Conservation (phyloP, 2,113 vertebrate species). For the Neolamprologus fasciatus region DNA sequence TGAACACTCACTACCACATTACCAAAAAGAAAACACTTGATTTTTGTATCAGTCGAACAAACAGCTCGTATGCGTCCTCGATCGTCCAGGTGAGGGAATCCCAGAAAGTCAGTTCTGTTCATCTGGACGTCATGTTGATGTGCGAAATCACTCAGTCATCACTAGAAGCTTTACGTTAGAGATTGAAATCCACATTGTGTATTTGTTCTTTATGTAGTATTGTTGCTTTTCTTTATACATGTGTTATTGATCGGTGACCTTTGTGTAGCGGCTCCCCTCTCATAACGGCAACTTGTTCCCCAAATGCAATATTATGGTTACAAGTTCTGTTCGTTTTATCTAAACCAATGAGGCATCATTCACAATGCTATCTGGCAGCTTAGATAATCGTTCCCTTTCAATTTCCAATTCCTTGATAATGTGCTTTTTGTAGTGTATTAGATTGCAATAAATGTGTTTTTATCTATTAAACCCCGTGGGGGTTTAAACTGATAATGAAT, state of each 20-base stretch:
- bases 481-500: conserved; percentile 22
- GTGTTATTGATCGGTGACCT: conserved; percentile 7
- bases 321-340: conserved; percentile 9
- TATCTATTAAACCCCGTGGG: conserved; percentile 29
- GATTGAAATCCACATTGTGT: not conserved
- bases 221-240: not conserved
- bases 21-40: not conserved
- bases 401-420: conserved; percentile 35
- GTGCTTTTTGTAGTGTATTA: conserved; percentile 46
- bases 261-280: not conserved
- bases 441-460: conserved; percentile 35
- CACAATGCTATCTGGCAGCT: conserved; percentile 13
- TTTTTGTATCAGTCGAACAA: not conserved
- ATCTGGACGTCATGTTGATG: not conserved
- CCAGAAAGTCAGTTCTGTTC: not conserved
- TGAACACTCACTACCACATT: not conserved
- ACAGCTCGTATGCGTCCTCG: not conserved
- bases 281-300: not conserved
- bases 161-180: not conserved
- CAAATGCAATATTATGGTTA: not conserved
- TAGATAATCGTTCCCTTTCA: conserved; percentile 46
- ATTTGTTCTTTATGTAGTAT: not conserved
- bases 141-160: not conserved
- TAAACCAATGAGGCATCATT: conserved; percentile 6
- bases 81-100: not conserved